These are phyloP conservation scores for Lucilia sericata DNA, from an alignment of 1,140 invertebrate genomes.

Conservation along the genomic window DNA sequence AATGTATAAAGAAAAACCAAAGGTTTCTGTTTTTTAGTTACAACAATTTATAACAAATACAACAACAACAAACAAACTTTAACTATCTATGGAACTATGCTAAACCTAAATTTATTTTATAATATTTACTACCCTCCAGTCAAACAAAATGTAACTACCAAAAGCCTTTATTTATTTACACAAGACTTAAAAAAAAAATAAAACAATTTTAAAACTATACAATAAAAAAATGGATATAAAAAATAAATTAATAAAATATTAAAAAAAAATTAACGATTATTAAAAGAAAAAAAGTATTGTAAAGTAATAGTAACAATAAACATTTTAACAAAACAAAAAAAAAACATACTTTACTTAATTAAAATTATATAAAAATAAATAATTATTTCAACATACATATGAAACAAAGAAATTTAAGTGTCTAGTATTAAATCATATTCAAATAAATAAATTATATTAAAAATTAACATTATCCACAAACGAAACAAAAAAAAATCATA, in stretches of 20 bases:
- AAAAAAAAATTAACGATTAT: conserved; percentile 12
- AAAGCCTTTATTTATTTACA: conserved; percentile 47
- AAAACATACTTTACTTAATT: conserved; percentile 4
- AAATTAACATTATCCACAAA: background rate
- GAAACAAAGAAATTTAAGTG: conserved; percentile 9
- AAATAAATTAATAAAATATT: background rate
- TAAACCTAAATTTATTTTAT: conserved; percentile 34
- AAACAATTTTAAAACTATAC: conserved; percentile 27
- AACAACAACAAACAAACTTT: background rate
- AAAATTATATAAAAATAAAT: background rate
- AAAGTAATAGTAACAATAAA: conserved; percentile 1
- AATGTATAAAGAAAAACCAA: background rate
- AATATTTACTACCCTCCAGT: conserved; percentile 45
- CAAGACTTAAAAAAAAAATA: conserved; percentile 17
- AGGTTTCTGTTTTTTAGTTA: conserved; percentile 14
- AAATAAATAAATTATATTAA: background rate
- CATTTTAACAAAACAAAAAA: conserved; percentile 18
- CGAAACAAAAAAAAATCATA: background rate
- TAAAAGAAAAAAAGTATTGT: conserved; percentile 3
- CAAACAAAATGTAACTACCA: conserved; percentile 40
- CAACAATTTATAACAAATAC: background rate
- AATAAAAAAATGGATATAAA: background rate
- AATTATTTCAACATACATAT: conserved; percentile 12
- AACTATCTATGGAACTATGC: conserved; percentile 15
- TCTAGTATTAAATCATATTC: conserved; percentile 16